Percentiles rank a stretch among this genome's conserved stretches.
Conservation (phyloP, 2,888 invertebrate genomes). For the Beris chalybata region DNA sequence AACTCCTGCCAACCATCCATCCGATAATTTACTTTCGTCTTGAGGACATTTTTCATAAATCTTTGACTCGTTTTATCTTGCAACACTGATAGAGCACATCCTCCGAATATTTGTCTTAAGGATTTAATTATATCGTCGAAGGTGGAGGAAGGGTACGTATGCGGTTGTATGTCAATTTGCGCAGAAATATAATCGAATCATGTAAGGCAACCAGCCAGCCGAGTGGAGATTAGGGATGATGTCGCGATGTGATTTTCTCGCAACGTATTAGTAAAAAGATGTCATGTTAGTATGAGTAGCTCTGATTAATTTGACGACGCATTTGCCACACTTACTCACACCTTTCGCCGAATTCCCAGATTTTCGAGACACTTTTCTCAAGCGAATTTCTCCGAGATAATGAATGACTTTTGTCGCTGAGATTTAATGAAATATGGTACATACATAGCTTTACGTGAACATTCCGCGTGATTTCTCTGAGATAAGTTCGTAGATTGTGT, state of each 20-base stretch:
- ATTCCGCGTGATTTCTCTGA: no score
- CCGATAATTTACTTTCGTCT: conserved; percentile 12
- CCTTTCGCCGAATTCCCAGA: no score
- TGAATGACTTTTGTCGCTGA: background rate
- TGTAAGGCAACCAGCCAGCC: background rate
- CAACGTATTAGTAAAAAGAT: no score
- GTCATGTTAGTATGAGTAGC: no score
- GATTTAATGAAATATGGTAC: conserved; percentile 6
- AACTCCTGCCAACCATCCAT: background rate
- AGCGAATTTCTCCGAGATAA: background rate
- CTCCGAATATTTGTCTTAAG: conserved; percentile 1
- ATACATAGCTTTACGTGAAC: background rate
- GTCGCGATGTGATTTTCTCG: no score
- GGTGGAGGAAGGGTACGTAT: background rate
- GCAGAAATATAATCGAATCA: no score
- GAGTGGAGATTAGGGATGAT: background rate
- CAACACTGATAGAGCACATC: conserved; percentile 6
- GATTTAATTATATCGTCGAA: conserved; percentile 4
- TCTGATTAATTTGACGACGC: no score
- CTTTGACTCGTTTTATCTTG: background rate
- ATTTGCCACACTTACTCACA: no score
- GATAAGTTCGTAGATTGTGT: no score
- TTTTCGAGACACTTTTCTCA: background rate
- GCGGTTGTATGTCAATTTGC: no score
- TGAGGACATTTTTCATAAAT: conserved; percentile 10